These are phyloP conservation scores for Drosophila mayri DNA, from an alignment of 1,140 invertebrate genomes.

Conservation along the genomic window DNA sequence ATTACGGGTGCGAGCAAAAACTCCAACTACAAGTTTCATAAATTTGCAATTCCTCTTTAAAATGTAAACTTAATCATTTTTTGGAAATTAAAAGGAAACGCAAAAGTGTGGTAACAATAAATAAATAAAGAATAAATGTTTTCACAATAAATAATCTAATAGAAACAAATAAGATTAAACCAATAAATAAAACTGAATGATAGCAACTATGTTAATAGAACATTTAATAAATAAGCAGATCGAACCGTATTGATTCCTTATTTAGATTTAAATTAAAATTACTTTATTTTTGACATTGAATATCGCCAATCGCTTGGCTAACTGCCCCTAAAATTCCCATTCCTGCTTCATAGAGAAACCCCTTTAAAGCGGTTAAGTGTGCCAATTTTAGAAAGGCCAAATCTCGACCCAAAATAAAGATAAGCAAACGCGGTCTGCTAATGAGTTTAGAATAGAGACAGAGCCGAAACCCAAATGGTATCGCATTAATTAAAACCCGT, in stretches of 20 bases:
- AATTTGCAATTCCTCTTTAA: slow-evolving; percentile 15
- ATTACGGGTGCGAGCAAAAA: slow-evolving; percentile 35
- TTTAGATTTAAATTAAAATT: neutral
- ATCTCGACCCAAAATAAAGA: slow-evolving; percentile 27
- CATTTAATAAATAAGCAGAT: neutral
- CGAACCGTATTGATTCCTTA: neutral
- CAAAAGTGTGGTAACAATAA: neutral
- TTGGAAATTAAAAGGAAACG: neutral
- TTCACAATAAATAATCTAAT: neutral
- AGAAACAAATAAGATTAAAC: neutral
- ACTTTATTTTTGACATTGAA: neutral
- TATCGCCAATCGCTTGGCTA: slow-evolving; percentile 10
- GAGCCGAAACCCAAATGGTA: slow-evolving; percentile 21
- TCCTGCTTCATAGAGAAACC: neutral
- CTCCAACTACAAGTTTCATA: slow-evolving; percentile 14
- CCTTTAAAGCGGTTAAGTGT: slow-evolving; percentile 14
- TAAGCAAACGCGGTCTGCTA: slow-evolving; percentile 26
- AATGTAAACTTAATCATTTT: neutral
- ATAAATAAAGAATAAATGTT: neutral
- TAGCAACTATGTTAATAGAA: neutral
- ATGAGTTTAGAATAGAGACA: slow-evolving; percentile 28
- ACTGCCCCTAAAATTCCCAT: slow-evolving; percentile 7
- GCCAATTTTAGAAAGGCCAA: slow-evolving; percentile 46
- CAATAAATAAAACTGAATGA: neutral
- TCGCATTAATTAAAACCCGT: slow-evolving; percentile 47